phyloP scores from a whole-genome alignment of 1,140 invertebrate genomes.

The Polyergus mexicanus region DNA sequence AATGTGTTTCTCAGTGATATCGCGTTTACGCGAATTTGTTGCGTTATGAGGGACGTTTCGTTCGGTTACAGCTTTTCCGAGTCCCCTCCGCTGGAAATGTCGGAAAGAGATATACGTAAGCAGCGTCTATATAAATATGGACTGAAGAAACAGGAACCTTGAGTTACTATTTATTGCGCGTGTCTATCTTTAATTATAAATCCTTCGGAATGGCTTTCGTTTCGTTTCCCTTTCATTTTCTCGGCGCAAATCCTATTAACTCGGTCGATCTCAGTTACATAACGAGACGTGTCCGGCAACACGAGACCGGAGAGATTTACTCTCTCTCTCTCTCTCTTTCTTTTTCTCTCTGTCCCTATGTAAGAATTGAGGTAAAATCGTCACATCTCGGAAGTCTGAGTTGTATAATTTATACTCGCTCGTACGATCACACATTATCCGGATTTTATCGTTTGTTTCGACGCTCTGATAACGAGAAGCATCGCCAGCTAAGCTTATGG shows the following conservation, averaged over 20 bases:
- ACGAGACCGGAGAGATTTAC: neutral
- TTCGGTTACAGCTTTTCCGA: neutral
- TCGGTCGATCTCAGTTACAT: neutral
- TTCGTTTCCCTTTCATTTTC: constrained; percentile 7
- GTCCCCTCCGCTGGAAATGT: neutral
- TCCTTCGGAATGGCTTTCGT: neutral
- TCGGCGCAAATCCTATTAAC: constrained; percentile 10
- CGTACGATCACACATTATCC: neutral
- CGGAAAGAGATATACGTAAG: constrained; percentile 26
- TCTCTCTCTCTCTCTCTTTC: neutral
- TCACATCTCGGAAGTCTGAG: neutral
- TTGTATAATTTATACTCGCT: constrained; percentile 18
- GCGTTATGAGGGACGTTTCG: constrained; percentile 6
- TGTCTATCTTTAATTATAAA: constrained; percentile 33
- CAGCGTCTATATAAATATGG: neutral
- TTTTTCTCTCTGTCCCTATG: neutral
- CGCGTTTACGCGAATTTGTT: constrained; percentile 7
- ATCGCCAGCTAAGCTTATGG: neutral
- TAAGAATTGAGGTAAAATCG: neutral
- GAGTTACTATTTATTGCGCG: constrained; percentile 14
- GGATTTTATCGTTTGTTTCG: constrained; percentile 27
- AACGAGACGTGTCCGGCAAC: constrained; percentile 6
- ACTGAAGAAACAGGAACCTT: constrained; percentile 9
- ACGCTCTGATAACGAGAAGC: neutral
- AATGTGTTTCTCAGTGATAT: constrained; percentile 32